Conservation (phyloP, 2,888 invertebrate genomes). For the Cosmorhoe ocellata region DNA sequence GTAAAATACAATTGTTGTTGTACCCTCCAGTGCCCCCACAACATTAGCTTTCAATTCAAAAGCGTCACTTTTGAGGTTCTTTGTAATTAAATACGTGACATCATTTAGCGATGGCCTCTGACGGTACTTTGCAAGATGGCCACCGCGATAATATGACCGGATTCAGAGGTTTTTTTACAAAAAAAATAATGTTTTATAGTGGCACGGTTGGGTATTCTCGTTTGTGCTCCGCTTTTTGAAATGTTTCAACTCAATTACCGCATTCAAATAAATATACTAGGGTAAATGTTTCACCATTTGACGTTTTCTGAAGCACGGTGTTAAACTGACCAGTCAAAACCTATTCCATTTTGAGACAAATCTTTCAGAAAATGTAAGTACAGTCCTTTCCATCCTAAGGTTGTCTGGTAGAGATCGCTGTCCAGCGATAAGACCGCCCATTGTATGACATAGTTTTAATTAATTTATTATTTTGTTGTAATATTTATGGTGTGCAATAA, state of each 20-base stretch:
- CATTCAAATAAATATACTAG: background rate
- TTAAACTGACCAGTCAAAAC: no score
- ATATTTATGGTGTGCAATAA: no score
- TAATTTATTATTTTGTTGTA: no score
- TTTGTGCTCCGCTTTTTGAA: conserved; percentile 7
- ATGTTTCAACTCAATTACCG: background rate
- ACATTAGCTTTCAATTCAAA: conserved; percentile 66
- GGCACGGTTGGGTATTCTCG: conserved; percentile 12
- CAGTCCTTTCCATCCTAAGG: no score
- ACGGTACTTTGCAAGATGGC: conserved; percentile 64
- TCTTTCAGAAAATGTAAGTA: no score
- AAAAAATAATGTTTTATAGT: conserved; percentile 21
- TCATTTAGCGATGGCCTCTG: conserved; percentile 62
- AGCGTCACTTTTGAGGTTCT: conserved; percentile 61
- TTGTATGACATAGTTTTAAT: no score
- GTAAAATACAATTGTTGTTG: conserved; percentile 7
- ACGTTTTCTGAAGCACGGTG: no score
- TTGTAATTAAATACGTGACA: conserved; percentile 78
- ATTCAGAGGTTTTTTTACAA: conserved; percentile 25
- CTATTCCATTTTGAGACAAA: no score
- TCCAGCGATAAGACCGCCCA: no score
- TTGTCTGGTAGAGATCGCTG: no score
- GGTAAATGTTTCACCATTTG: no score
- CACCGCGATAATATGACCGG: conserved; percentile 45
- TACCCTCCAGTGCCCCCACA: conserved; percentile 37